Evolutionary conservation across 2,797 vertebrate genomes (phyloP), one percentile per base, ranked within the genome.

Genomic region (Todus mexicanus): DNA sequence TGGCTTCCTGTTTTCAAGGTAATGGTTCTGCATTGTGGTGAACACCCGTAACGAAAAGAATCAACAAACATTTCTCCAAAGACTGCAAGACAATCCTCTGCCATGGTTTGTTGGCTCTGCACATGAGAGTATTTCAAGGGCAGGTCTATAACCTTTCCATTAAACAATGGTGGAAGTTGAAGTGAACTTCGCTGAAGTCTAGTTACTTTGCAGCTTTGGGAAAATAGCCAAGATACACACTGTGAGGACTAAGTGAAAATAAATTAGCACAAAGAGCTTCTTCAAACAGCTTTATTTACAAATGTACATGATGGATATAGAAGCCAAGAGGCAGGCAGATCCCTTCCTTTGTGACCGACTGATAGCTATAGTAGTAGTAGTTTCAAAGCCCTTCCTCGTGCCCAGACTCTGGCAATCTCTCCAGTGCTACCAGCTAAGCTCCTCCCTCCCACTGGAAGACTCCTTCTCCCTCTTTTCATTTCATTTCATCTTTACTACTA

Each of bases 151-250:
- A 53, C 47, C 57, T 76, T 75, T 54, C 27, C 60, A 53, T 65
- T 38, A 60, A 94, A 69, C 1, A 9, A 63, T 14, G 50, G 64
- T 57, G 56, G 72, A 84, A 93, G 70, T 69, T 90, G 47, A 93
- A 89, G 48, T 38, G 70, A 78, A 38, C 43, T 27, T 66, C 27
- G 80, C 26, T 37, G 14, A 90, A 89, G 56, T 53, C 42, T 59
- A 43, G 33, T 75, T 81, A 73, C 64, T 68, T 84, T 71, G 51
- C 37, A 91, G 22, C 61, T 38, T 94, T 93, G 48, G 71, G 64
- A 88, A 70, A 93, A 74, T 5, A 80, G 77, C 83, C 90, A 94
- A 94, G 64, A 89, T 48, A 94, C 50, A 90, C 87, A 72, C 75
- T 33, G 22, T 4, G 26, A 82, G 48, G 61, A 53, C n/a, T 9